Conservation (phyloP, 2,888 invertebrate genomes). For the Drosophila prostipennis region DNA sequence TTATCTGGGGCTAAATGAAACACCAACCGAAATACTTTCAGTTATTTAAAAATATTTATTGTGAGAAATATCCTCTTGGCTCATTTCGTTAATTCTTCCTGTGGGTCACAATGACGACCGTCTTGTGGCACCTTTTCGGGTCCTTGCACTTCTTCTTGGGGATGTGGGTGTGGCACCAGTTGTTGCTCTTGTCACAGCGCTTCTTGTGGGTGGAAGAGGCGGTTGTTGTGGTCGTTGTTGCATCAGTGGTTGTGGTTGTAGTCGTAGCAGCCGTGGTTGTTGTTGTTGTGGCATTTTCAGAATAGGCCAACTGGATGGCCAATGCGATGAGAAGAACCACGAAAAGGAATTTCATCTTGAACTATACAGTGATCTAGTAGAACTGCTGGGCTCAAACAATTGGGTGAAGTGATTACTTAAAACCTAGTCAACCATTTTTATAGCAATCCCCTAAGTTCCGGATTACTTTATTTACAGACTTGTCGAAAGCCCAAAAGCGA, state of each 20-base stretch:
- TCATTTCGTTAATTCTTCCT: background rate
- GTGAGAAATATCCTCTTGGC: too few relatives aligned
- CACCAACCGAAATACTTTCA: too few relatives aligned
- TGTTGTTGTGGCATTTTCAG: background rate
- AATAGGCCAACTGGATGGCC: constrained; percentile 14
- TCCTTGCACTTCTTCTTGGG: constrained; percentile 19
- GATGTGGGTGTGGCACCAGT: constrained; percentile 31
- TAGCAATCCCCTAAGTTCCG: background rate
- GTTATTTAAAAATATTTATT: too few relatives aligned
- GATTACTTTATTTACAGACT: too few relatives aligned
- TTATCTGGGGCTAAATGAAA: too few relatives aligned
- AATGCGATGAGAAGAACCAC: constrained; percentile 11
- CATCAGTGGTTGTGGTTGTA: background rate
- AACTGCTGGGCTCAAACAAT: background rate
- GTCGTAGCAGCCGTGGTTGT: background rate
- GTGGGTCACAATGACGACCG: constrained; percentile 22
- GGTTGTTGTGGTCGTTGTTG: constrained; percentile 7
- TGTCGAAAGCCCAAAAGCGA: too few relatives aligned
- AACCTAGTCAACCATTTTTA: background rate
- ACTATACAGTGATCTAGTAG: too few relatives aligned
- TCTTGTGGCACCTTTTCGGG: constrained; percentile 27
- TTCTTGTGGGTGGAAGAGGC: constrained; percentile 8
- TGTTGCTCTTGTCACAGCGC: constrained; percentile 22
- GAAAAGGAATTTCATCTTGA: constrained; percentile 22
- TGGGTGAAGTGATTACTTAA: constrained; percentile 1